Base-by-base conservation (phyloP, 2,888 invertebrate genomes). In the Himalopsyche kuldschensis region DNA sequence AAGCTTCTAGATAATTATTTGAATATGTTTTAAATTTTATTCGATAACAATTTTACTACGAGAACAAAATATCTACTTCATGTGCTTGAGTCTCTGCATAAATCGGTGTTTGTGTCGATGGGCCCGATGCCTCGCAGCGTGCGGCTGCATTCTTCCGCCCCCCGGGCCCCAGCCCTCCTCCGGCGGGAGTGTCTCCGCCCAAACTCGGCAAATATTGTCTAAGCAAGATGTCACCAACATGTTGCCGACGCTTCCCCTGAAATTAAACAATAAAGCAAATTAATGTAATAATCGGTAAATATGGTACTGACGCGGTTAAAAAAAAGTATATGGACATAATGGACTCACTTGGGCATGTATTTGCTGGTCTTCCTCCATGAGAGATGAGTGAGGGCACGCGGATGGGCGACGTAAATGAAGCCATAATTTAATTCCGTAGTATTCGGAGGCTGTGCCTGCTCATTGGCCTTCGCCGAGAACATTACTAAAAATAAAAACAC, bases 351-450 rank as follows among this genome's bases (percentile, higher is more conserved):
- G 80, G 99, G 99, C 98, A 99, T 99, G 88, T 99, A 99, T 92
- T 99, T 98, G 92, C 99, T 99, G 79, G 99, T 99, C 90, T 98
- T 98, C 86, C 99, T 94, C 99, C 99, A 99, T 79, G 98, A 98
- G 86, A 99, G 94, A 88, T 99, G 98, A 17, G 98, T 98, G 78
- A 99, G 97, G 76, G 99, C 97, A 81, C 98, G 93, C 1, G 99
- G 99, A 92, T 99, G 99, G 32, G 98, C 97, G 83, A 99, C 96
- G 88, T 98, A 98, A 35, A 98, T 97, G 90, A 97, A 99, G 79
- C 97, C 96, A 91, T 96, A 99, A 89, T 96, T 96, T 69, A 97
- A 89, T 88, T 97, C 97, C 46, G 89, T 88, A 55, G 90, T 81
- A 78, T 32, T 79, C 15, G 82, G 27, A 4, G 11, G 69, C 30